Evolutionary conservation across 2,113 vertebrate species (phyloP), one percentile per base, ranked within the genome.

Genomic region (Copsychus sechellarum): DNA sequence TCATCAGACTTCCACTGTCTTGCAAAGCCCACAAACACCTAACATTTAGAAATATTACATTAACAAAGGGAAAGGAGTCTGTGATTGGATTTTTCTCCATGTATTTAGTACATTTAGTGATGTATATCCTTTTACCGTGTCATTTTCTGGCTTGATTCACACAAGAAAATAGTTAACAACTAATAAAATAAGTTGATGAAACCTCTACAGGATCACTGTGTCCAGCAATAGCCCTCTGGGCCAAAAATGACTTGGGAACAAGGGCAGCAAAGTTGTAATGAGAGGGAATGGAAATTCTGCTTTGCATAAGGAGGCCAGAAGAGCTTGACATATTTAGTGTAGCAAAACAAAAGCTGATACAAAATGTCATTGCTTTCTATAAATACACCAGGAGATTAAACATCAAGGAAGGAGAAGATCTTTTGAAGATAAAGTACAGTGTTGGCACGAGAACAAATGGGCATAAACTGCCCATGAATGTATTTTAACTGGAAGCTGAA

Each of bases 391-490:
- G 64, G 64, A 94, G 80, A 83, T 71, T 78, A 81, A 92, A 88
- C 43, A 88, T 84, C 62, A 86, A 92, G 94, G 76, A 92, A 91
- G 69, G 60, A 78, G 90, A 88, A 90, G 82, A 81, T 94, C 88
- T 96, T 88, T 48, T 92, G 72, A 93, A 97, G 95, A 88, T 83
- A 64, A 92, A 88, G 76, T 47, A 91, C 62, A 62, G 51, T 29
- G 48, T 25, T 97, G 94, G 92, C 88, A 91, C 38, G 43, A 84
- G 88, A 93, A 93, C 89, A 97, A 95, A 93, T 96, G 88, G 91
- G 64, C 72, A 95, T 71, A 47, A 93, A 66, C 80, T 93, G 83
- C 64, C 95, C 80, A 15, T 88, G 82, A 86, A 81, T 64, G 56
- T 22, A 45, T 94, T 94, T 81, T 70, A 71, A 58, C 80, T 94